Evolutionary conservation across 2,113 vertebrate species (phyloP), one percentile per base, ranked within the genome.

Genomic region (Xiphophorus hellerii): DNA sequence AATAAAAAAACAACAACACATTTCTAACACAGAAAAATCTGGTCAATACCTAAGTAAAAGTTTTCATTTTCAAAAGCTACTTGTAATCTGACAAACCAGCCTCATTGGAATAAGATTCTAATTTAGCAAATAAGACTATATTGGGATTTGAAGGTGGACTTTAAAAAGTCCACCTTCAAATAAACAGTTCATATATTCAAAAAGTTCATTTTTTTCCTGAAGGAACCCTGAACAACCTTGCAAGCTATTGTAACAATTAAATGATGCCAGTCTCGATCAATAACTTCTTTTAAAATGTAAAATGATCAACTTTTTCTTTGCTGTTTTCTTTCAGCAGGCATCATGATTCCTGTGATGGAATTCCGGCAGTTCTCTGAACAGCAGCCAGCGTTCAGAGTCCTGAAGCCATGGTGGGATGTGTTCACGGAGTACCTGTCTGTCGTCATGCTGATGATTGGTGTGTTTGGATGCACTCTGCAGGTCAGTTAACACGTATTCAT

Each of bases 401-500:
- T 99, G 86, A 99, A 99, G 90, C 98, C 98, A 0, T 99, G 98
- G 98, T 99, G 98, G 98, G 98, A 99, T 31, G 98, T 99, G 78
- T 99, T 99, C 79, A 97, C 97, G 0, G 98, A 99, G 78, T 99
- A 99, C 73, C 96, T 99, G 68, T 97, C 98, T 0, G 96, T 99
- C 10, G 95, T 97, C 89, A 99, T 99, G 98, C 95, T 99, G 61
- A 99, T 99, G 98, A 98, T 99, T 0, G 98, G 98, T 0, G 98
- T 99, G 62, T 99, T 99, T 22, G 98, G 98, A 31, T 99, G 98
- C 89, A 99, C 98, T 0, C 89, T 99, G 14, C 98, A 99, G 97
- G 98, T 99, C 84, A 89, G 91, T 74, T 62, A 37, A 44, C 30
- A 2, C 29, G 28, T 5, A 42, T 7, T 35, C 35, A 0, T 31